Evolutionary conservation across 2,113 vertebrate genomes (phyloP), one percentile per base, ranked within the genome.

Genomic region (Picathartes gymnocephalus): DNA sequence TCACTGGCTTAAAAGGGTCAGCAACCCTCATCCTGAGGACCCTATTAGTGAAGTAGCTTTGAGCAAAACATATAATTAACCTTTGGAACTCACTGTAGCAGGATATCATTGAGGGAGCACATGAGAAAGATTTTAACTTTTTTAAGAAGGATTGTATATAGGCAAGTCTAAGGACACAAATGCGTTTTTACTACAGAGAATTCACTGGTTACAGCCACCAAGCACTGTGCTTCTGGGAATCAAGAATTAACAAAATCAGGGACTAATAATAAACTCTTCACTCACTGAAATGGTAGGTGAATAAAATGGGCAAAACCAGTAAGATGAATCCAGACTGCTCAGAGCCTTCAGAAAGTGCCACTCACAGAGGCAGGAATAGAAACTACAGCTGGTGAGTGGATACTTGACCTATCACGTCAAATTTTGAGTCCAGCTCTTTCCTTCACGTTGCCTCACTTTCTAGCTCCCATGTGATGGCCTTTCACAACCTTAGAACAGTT

Each of bases 1-100:
- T 92, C 58, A 65, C 57, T 83, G 78, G 33, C 88, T 96, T 96
- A 91, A 96, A 96, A 97, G 86, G 91, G 90, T 93, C 91, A 71
- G 81, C 35, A 78, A 74, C 90, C 76, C 72, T 86, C 78, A 80
- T 77, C 78, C 60, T 5, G 3, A 96, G 48, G 83, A 91, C 51
- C 78, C 88, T 92, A 58, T 90, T 92, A 92, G 60, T 91, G 65
- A 86, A 92, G 54, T 79, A 79, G 85, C n/a, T 93, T 97, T 76
- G 56, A 89, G 60, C 50, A 88, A 95, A 94, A 81, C 61, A 82
- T 77, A 33, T 58, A 84, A 97, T 96, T 95, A 96, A 94, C 91
- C 69, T 86, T 71, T 96, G 92, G 69, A 94, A 83, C 54, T 92
- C 79, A 30, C 56, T 80, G 82, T 85, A 93, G 62, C 69, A 92